Percentiles rank a stretch among this genome's conserved stretches.
Conservation (phyloP, 2,888 invertebrate genomes). For the Crossocerus cetratus region DNA sequence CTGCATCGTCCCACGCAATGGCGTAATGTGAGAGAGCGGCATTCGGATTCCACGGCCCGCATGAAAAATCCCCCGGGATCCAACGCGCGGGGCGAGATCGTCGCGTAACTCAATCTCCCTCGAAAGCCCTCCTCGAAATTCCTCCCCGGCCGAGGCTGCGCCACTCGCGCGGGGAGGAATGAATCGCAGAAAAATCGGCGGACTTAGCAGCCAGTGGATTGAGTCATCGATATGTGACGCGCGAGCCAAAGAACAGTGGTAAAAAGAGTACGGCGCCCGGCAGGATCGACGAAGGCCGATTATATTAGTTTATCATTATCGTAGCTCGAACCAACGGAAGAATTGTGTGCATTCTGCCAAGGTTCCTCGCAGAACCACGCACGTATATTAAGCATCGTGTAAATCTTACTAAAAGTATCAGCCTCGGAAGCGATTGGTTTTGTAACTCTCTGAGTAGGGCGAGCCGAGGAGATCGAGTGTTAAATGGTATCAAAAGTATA, state of each 20-base stretch:
- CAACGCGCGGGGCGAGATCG: not conserved
- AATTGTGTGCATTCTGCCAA: too few species aligned
- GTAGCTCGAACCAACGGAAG: too few species aligned
- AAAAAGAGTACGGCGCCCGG: constrained; percentile 44
- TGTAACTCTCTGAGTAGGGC: not conserved
- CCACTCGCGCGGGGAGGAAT: not conserved
- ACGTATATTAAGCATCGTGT: too few species aligned
- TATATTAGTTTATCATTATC: too few species aligned
- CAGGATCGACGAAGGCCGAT: constrained; percentile 49
- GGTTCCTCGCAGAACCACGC: too few species aligned
- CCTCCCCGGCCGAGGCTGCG: not conserved
- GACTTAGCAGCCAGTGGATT: constrained; percentile 41
- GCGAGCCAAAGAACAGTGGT: constrained; percentile 43
- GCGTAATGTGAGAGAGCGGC: constrained; percentile 29
- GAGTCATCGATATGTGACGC: constrained; percentile 62
- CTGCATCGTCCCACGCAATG: constrained; percentile 52
- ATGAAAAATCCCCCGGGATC: not conserved
- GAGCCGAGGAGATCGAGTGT: not conserved
- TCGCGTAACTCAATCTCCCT: not conserved
- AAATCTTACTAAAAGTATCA: too few species aligned
- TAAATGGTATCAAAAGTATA: not conserved
- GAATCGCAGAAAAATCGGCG: not conserved
- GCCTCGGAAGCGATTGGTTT: not conserved
- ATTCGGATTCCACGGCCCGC: constrained; percentile 29
- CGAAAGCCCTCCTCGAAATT: not conserved